These are phyloP conservation scores for Rhingia rostrata DNA, from an alignment of 2,888 invertebrate genomes.

Conservation along the genomic window DNA sequence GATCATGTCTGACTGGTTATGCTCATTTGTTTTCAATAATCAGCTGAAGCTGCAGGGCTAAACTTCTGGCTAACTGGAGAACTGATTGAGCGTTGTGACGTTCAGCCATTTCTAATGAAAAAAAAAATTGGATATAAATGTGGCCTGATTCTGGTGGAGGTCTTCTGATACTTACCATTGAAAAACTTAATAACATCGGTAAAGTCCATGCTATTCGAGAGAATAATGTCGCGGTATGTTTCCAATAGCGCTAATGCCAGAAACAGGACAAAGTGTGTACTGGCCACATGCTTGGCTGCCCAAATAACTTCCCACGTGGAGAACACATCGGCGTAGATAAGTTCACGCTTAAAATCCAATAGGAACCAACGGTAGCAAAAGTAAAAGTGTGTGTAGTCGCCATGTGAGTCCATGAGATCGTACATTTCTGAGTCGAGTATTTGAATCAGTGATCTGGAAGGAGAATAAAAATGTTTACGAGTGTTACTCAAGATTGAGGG, in stretches of 20 bases:
- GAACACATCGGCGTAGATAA: slow-evolving; percentile 96
- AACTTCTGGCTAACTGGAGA: slow-evolving; percentile 91
- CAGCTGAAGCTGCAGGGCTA: slow-evolving; percentile 94
- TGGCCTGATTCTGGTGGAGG: too few relatives aligned
- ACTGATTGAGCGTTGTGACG: slow-evolving; percentile 94
- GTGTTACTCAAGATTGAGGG: not conserved
- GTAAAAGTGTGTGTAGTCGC: slow-evolving; percentile 98
- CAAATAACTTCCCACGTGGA: slow-evolving; percentile 97
- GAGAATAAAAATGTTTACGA: not conserved
- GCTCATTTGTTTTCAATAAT: slow-evolving; percentile 94
- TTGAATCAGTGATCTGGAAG: slow-evolving; percentile 88
- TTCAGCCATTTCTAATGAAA: slow-evolving; percentile 97
- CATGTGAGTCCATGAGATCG: slow-evolving; percentile 96
- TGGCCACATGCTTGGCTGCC: slow-evolving; percentile 94
- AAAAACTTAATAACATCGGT: slow-evolving; percentile 99
- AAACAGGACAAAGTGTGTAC: slow-evolving; percentile 95
- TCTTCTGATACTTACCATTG: slow-evolving; percentile 87
- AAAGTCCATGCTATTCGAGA: slow-evolving; percentile 98
- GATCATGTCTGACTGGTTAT: not conserved
- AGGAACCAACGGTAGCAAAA: slow-evolving; percentile 99
- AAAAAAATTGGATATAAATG: not conserved
- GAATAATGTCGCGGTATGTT: slow-evolving; percentile 96
- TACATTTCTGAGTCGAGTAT: slow-evolving; percentile 96
- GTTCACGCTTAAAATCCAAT: slow-evolving; percentile 96
- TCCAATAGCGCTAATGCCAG: slow-evolving; percentile 95